phyloP scores from a whole-genome alignment of 1,140 invertebrate genomes.

The Atta colombica region DNA sequence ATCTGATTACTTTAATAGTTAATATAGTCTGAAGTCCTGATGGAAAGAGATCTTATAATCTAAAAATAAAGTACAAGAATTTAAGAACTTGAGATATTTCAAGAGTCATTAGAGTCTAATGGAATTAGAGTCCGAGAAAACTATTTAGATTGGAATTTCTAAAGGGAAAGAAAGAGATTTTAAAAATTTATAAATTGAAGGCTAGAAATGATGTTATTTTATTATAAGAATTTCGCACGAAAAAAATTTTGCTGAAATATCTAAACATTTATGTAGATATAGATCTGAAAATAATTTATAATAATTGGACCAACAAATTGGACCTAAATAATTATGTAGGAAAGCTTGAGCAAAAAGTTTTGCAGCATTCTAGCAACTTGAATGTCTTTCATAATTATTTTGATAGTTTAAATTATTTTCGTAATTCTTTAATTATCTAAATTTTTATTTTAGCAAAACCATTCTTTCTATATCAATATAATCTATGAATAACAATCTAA shows the following conservation, averaged over 20 bases:
- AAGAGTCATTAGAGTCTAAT: slow-evolving; percentile 26
- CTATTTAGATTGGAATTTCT: slow-evolving; percentile 3
- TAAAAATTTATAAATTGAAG: background rate
- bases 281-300: no score
- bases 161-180: background rate
- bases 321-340: no score
- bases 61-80: slow-evolving; percentile 21
- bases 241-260: no score
- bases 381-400: no score
- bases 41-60: background rate
- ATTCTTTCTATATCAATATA: no score
- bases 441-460: no score
- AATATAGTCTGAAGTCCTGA: background rate
- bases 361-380: no score
- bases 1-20: slow-evolving; percentile 3
- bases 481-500: background rate
- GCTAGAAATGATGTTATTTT: background rate
- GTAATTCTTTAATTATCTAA: no score
- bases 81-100: slow-evolving; percentile 13
- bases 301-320: no score
- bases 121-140: background rate
- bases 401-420: no score
- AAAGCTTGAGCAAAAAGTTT: no score
- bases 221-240: background rate
- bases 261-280: no score